Evolutionary conservation across 2,113 vertebrate genomes (phyloP).

Genomic region (Mystacornis crossleyi): DNA sequence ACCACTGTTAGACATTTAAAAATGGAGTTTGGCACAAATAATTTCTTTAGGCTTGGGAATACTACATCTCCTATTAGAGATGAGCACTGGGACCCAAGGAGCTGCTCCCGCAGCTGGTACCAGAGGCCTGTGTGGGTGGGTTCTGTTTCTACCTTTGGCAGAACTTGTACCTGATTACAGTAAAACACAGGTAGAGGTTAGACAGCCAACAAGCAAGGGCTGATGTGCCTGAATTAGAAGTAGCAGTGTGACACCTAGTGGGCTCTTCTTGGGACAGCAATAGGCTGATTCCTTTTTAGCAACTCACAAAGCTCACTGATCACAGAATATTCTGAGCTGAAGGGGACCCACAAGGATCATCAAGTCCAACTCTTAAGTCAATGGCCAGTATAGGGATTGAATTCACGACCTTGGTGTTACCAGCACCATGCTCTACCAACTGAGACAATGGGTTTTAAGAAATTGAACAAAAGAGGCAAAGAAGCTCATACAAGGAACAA

Average conservation of each 20-base stretch:
- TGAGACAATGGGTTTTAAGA: not conserved
- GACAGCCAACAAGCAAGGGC: not conserved
- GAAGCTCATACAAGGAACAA: not conserved
- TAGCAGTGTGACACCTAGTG: constrained; percentile 47
- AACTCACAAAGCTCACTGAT: not conserved
- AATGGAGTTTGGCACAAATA: not conserved
- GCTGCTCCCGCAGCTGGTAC: not conserved
- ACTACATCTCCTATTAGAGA: not conserved
- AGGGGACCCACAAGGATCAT: not conserved
- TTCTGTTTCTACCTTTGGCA: not conserved
- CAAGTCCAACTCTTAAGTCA: not conserved
- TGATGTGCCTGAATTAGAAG: not conserved
- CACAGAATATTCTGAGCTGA: not conserved
- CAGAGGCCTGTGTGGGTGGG: not conserved
- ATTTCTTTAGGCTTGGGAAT: not conserved
- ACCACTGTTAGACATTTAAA: not conserved
- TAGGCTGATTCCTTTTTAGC: not conserved
- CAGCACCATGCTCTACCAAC: not conserved
- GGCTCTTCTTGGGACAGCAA: not conserved
- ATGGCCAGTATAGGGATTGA: constrained; percentile 42
- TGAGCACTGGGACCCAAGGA: not conserved
- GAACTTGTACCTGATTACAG: not conserved
- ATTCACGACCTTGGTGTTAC: constrained; percentile 52
- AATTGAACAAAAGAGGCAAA: not conserved
- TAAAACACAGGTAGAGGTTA: accelerated